Evolutionary conservation across 2,797 vertebrate species (phyloP).

Genomic region (Tadarida brasiliensis): DNA sequence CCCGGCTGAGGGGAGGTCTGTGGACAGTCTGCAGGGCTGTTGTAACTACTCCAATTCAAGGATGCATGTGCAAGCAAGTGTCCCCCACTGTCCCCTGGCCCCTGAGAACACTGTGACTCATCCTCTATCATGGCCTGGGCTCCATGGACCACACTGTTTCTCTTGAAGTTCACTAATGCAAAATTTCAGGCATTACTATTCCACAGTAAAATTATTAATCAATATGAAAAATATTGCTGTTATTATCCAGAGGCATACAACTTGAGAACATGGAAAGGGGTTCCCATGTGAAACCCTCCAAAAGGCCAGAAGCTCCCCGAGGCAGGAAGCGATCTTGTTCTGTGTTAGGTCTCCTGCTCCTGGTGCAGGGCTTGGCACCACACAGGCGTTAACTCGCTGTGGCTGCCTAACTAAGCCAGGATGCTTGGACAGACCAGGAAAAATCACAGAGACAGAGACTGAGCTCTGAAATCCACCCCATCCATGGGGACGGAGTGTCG

Average conservation of each 20-base stretch:
- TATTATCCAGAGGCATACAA: background rate
- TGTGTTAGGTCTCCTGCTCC: background rate
- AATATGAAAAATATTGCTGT: background rate
- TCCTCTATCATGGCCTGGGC: background rate
- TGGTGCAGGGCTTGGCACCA: background rate
- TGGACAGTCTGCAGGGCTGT: background rate
- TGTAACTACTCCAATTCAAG: accelerated
- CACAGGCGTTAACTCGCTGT: accelerated
- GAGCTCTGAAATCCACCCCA: background rate
- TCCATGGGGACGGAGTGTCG: accelerated
- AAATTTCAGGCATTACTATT: background rate
- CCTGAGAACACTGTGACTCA: accelerated
- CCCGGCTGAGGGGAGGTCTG: accelerated
- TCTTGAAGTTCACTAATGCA: background rate
- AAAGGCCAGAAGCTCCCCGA: background rate
- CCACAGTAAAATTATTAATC: background rate
- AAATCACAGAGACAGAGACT: background rate
- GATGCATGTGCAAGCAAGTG: accelerated
- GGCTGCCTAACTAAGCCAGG: accelerated
- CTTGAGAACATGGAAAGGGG: background rate
- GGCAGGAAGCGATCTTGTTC: accelerated
- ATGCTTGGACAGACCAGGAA: background rate
- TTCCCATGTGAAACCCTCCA: background rate
- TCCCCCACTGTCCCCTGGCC: accelerated
- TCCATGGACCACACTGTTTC: accelerated